Percentiles rank a stretch among this genome's conserved stretches.
Conservation (phyloP, 1,140 invertebrate genomes). For the Onthophagus taurus region DNA sequence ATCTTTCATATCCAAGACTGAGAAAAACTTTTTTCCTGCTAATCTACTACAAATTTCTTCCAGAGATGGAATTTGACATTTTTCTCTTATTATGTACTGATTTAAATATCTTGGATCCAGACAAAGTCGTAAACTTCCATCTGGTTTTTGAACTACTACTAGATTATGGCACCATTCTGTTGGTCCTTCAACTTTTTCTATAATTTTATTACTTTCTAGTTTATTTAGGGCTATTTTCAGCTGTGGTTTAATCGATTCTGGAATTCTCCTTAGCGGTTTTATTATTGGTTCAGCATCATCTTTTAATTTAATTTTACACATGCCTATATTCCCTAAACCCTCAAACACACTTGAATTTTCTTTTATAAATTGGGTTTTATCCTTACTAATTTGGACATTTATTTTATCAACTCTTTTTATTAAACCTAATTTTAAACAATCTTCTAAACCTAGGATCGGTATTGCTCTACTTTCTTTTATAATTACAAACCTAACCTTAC, state of each 20-base stretch:
- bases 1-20: constrained; percentile 21
- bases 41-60: constrained; percentile 3
- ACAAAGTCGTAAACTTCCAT: background rate
- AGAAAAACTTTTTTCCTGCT: constrained; percentile 17
- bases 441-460: no score
- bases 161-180: constrained; percentile 1
- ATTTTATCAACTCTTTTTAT: no score
- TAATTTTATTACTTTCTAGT: constrained; percentile 3
- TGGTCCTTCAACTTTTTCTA: background rate
- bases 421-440: no score
- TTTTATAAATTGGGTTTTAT: no score
- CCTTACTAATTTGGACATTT: no score
- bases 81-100: background rate
- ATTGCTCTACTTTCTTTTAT: no score
- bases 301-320: no score
- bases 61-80: background rate
- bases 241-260: background rate
- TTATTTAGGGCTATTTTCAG: constrained; percentile 2
- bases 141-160: background rate
- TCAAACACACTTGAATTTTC: no score
- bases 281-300: background rate
- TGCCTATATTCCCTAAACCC: no score
- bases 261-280: constrained; percentile 6
- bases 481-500: no score
- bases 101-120: constrained; percentile 4